These are phyloP conservation scores for Bolinopsis microptera DNA, from an alignment of 37 sponge, comb jelly and placozoan species.

Conservation along the genomic window DNA sequence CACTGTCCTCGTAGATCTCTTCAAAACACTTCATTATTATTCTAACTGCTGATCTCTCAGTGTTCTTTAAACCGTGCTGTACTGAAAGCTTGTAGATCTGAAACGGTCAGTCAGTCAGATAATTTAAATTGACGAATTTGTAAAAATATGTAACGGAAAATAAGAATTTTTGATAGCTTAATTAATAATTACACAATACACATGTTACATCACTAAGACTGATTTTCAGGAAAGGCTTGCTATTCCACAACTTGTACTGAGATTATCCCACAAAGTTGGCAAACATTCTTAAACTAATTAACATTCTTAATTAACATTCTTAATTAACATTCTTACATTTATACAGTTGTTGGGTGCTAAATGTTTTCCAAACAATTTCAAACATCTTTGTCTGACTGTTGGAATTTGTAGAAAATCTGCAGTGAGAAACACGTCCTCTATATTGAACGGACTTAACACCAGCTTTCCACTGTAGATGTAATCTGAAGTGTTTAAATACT, in stretches of 20 bases:
- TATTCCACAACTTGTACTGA: no score
- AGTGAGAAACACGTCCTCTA: conserved; percentile 12
- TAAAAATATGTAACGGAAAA: no score
- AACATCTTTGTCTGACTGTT: neutral
- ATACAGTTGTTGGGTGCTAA: neutral
- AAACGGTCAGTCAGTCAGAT: no score
- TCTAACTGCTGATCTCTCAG: neutral
- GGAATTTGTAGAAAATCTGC: conserved; percentile 6
- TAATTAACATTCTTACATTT: neutral
- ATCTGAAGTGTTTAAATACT: no score
- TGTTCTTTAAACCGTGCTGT: neutral
- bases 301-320: no score
- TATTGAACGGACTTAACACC: neutral
- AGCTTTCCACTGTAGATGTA: conserved; percentile 13
- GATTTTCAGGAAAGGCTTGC: no score
- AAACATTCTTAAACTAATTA: no score
- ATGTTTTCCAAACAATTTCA: neutral
- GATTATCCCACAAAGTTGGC: no score
- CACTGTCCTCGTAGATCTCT: neutral
- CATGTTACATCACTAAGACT: no score
- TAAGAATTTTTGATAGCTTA: no score
- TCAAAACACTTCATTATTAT: conserved; percentile 15
- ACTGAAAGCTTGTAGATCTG: neutral
- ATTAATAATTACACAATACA: no score
- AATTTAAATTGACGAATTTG: no score